phyloP scores from a whole-genome alignment of 2,888 invertebrate genomes.

The Melinopterus prodromus region DNA sequence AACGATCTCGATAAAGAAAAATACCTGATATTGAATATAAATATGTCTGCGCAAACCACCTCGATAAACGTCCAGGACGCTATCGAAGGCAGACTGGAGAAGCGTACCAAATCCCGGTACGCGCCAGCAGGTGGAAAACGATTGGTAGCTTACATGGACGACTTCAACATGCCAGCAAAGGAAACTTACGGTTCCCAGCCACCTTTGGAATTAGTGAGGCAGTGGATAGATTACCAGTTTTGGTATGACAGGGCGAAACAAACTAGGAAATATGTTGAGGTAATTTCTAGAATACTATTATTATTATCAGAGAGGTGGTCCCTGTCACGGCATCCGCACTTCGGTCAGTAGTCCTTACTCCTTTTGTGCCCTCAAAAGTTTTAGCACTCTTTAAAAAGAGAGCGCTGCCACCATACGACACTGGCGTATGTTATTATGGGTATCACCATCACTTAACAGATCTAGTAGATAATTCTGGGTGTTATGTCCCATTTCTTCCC shows the following conservation, averaged over 20 bases:
- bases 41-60: slow-evolving; percentile 89
- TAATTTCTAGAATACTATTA: slow-evolving; percentile 47
- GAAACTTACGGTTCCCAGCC: slow-evolving; percentile 91
- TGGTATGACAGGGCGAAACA: slow-evolving; percentile 89
- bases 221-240: slow-evolving; percentile 90
- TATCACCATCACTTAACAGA: no score
- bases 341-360: no score
- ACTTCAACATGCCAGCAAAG: slow-evolving; percentile 92
- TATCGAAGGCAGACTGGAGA: slow-evolving; percentile 87
- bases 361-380: no score
- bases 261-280: slow-evolving; percentile 77
- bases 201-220: slow-evolving; percentile 82
- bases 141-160: slow-evolving; percentile 89
- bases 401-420: no score
- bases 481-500: no score
- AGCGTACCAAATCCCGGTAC: slow-evolving; percentile 85
- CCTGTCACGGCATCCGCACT: no score
- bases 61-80: slow-evolving; percentile 85
- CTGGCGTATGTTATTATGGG: no score
- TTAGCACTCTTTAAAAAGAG: no score
- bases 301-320: no score
- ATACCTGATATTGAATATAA: slow-evolving; percentile 76
- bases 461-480: no score
- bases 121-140: slow-evolving; percentile 83
- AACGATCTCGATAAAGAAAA: slow-evolving; percentile 64